Evolutionary conservation across 2,797 vertebrate species (phyloP), one percentile per base, ranked within the genome.

Genomic region (Neosilurus mollespiculum): DNA sequence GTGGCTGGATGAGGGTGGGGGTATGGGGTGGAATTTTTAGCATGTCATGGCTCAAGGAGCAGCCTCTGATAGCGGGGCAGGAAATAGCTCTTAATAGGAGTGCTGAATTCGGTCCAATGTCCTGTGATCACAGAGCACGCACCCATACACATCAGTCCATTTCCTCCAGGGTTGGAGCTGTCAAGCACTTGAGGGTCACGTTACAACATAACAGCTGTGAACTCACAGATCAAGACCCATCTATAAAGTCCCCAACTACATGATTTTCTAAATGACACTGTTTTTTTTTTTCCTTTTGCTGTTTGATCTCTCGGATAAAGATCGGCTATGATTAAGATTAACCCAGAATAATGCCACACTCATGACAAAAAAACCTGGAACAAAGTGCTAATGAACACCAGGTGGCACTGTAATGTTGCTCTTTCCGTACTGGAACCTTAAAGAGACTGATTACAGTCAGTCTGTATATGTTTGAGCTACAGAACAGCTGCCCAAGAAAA

Each of bases 61-160:
- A 67, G 81, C 65, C 62, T 92, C 86, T 87, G 84, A 86, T 78
- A 84, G 79, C 64, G 87, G 89, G 89, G 87, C 85, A 90, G 90
- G 88, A 92, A 90, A 91, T 90, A 83, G 64, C 82, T 81, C 69
- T 75, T 87, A 90, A 91, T 88, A 88, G 89, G 81, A 78, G 85
- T 85, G 88, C 80, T 90, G 89, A 92, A 90, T 87, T 85, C 72
- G 84, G 83, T 88, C 89, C 89, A 89, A 83, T 88, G 91, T 92
- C 92, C 91, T 91, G 84, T 89, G 87, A 91, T 89, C 88, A 84
- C 82, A 90, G 88, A 81, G 83, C 78, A 76, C 34, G 81, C 69
- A 82, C 73, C 58, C 71, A 79, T 80, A 80, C 69, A 66, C 82
- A 69, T 37, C 2, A 15, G 58, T 18, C 37, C 34, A 64, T 64